Evolutionary conservation across 1,140 invertebrate genomes (phyloP).

Genomic region (Panulirus ornatus): DNA sequence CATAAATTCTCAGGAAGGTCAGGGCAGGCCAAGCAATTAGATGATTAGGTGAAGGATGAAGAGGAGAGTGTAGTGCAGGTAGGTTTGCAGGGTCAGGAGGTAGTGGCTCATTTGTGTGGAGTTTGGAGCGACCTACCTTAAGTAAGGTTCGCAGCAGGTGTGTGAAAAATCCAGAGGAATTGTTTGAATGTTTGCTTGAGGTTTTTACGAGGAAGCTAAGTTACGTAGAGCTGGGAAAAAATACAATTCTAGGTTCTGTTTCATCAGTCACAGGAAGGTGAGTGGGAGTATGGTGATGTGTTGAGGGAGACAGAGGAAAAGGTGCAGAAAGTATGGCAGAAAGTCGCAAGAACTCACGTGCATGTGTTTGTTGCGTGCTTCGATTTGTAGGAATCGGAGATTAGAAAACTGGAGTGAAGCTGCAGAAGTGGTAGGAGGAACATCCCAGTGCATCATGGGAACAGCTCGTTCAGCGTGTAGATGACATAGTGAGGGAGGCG

Average conservation of each 20-base stretch:
- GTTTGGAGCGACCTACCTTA: not conserved
- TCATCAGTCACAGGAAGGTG: constrained; percentile 2
- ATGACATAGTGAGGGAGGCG: too few species aligned
- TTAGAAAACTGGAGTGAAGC: not conserved
- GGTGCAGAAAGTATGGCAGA: not conserved
- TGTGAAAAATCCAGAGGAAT: not conserved
- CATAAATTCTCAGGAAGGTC: not conserved
- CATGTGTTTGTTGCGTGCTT: not conserved
- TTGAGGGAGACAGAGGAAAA: not conserved
- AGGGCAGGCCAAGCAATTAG: not conserved
- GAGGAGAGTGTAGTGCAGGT: too few species aligned
- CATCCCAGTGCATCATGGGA: too few species aligned
- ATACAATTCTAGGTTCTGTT: too few species aligned
- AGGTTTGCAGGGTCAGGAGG: not conserved
- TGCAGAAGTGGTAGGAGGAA: too few species aligned
- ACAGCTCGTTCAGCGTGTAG: too few species aligned
- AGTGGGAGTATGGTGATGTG: not conserved
- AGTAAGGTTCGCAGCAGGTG: not conserved
- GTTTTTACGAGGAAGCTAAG: too few species aligned
- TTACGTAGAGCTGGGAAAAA: too few species aligned
- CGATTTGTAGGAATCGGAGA: constrained; percentile 23
- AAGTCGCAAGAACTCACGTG: too few species aligned
- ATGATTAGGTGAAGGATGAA: too few species aligned
- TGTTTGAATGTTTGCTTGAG: not conserved
- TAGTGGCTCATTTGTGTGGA: not conserved